Base-by-base conservation (phyloP, 2,888 invertebrate species). In the Willowsia nigromaculata region DNA sequence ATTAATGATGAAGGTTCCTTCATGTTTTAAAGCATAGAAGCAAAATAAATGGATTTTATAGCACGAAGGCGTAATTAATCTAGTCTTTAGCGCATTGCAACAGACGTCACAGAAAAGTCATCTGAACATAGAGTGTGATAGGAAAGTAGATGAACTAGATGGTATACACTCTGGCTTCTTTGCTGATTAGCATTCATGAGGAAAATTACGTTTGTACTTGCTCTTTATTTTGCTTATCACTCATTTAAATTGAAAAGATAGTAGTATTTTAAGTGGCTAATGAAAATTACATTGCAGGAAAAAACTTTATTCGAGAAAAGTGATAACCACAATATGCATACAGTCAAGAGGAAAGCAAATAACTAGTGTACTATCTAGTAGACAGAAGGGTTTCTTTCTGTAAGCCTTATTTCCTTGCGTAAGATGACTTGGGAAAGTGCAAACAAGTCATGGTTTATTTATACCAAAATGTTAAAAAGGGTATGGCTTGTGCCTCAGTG, bases 131-230 rank as follows among this genome's bases (percentile, higher is more conserved):
- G n/a, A n/a, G n/a, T 50, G 27, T 74, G 74, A 74, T 15, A 47
- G 25, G 47, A 27, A 74, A 50, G 47, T 27, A 37, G 18, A 68
- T 37, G 37, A 9, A 27, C 56, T 56, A 25, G 1, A 62, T 1
- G 33, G n/a, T 5, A n/a, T 65, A 65, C 68, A 40, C 30, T 30
- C 43, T 71, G 50, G 30, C 53, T 33, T 40, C 40, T 22, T 74
- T 30, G 81, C 47, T 84, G 84, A 85, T 85, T 85, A 74, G 74
- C 85, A 85, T 85, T 85, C 85, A 85, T 56, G 85, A 85, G 50
- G 74, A 74, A 85, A 85, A 85, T 85, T 85, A 43, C 59, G 40
- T 47, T 74, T 25, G 74, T 27, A 15, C 50, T 47, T 47, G 25
- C 27, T 47, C 15, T 47, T 74, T 37, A 15, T 27, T n/a, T 25